Evolutionary conservation across 2,113 vertebrate species (phyloP), one percentile per base, ranked within the genome.

Genomic region (mouse (Mus musculus)): DNA sequence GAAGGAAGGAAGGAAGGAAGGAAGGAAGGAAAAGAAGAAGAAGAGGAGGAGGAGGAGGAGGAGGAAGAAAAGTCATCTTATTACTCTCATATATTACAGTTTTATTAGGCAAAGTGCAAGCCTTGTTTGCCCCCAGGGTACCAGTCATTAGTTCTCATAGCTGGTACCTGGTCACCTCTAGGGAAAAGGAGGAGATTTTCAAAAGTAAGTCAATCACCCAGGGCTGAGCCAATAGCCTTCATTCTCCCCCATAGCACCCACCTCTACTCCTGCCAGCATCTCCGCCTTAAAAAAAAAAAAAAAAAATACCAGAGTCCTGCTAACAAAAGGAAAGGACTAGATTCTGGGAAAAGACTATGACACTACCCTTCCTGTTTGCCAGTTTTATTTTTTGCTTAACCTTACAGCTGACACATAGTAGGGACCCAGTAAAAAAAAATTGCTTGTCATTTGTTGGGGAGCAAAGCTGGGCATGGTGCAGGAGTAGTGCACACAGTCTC

Each of bases 21-120:
- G n/a, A n/a, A n/a, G n/a, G n/a, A n/a, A n/a, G n/a, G n/a, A n/a
- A 24, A 1, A 5, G n/a, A n/a, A 26, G 3, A 46, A 13, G 61
- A 63, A 3, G 22, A 76, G 1, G 69, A 36, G 1, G 22, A 30
- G 12, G 7, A n/a, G 2, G 14, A n/a, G 54, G 14, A 1, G 1
- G 63, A 65, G 10, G 26, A 65, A 0, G 24, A 67, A 28, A 20
- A 59, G 2, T 42, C 1, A 67, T 82, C 1, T 73, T 82, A 49
- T 13, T 78, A 54, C 39, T 13, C 28, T 28, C 56, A 49, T 42
- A 75, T 81, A 49, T 88, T 28, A 46, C 28, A 72, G 30, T 75
- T 87, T 76, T 77, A 63, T 94, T 72, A 84, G 52, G 42, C 73
- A 94, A 93, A 72, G 19, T 52, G 36, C 17, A 92, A 54, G 49